Evolutionary conservation across 2,888 invertebrate species (phyloP).

Genomic region (Villa cingulata): DNA sequence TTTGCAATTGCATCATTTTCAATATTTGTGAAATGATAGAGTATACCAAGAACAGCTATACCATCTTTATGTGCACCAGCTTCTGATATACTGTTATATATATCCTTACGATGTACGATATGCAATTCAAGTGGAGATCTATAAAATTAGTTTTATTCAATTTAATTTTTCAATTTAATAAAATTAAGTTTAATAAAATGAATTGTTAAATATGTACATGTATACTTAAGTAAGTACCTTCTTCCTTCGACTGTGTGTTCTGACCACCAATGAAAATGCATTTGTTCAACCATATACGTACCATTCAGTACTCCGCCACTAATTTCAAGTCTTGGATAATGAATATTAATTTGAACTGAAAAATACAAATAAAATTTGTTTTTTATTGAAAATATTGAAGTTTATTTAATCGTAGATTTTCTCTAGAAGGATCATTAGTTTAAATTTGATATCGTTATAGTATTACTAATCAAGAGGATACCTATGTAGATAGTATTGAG

Average conservation of each 20-base stretch:
- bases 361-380: too few species aligned
- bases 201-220: not conserved
- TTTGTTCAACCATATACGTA: constrained; percentile 50
- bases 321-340: constrained; percentile 6
- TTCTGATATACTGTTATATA: constrained; percentile 37
- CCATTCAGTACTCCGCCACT: constrained; percentile 46
- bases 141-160: constrained; percentile 21
- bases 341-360: constrained; percentile 13
- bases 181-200: too few species aligned
- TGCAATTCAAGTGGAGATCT: constrained; percentile 52
- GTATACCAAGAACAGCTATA: constrained; percentile 48
- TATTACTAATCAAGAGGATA: too few species aligned
- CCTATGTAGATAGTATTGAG: too few species aligned
- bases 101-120: constrained; percentile 42
- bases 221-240: constrained; percentile 31
- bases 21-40: constrained; percentile 41
- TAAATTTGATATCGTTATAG: too few species aligned
- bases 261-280: constrained; percentile 76
- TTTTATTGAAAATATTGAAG: too few species aligned
- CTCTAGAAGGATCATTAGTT: too few species aligned
- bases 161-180: not conserved
- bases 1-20: constrained; percentile 25
- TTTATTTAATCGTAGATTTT: too few species aligned
- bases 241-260: constrained; percentile 62
- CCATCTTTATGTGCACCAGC: constrained; percentile 43